These are phyloP conservation scores for Panagrolaimus sp. DNA, from an alignment of 1,140 invertebrate genomes.

Conservation along the genomic window DNA sequence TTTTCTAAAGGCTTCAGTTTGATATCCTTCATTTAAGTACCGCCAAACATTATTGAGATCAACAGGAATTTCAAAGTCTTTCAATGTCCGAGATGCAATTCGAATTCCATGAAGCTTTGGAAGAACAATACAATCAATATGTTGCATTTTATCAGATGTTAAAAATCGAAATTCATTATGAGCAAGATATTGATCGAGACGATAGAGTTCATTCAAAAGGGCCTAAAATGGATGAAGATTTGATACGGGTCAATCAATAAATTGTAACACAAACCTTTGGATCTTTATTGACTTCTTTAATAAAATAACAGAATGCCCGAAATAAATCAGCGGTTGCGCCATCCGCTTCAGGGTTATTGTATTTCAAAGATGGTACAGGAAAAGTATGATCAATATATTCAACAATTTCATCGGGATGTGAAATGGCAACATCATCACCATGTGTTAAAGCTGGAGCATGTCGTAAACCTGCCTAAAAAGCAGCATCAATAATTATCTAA, in stretches of 20 bases:
- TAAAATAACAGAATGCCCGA: slow-evolving; percentile 24
- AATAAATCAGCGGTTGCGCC: slow-evolving; percentile 21
- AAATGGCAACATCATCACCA: slow-evolving; percentile 19
- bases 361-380: slow-evolving; percentile 19
- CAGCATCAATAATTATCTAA: not conserved
- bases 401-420: slow-evolving; percentile 21
- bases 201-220: slow-evolving; percentile 2
- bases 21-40: slow-evolving; percentile 9
- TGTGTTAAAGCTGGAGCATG: slow-evolving; percentile 17
- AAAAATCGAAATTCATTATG: not conserved
- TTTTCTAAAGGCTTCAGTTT: not conserved
- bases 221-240: not conserved
- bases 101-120: slow-evolving; percentile 12
- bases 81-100: not conserved
- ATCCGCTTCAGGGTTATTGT: slow-evolving; percentile 16
- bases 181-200: slow-evolving; percentile 5
- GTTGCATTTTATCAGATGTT: not conserved
- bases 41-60: slow-evolving; percentile 9
- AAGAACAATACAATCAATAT: slow-evolving; percentile 8
- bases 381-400: slow-evolving; percentile 22
- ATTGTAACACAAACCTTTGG: slow-evolving; percentile 13
- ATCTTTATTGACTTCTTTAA: slow-evolving; percentile 25
- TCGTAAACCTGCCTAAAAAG: slow-evolving; percentile 20
- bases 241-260: not conserved
- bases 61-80: slow-evolving; percentile 15